phyloP scores from a whole-genome alignment of 2,888 invertebrate genomes.

The Aricia artaxerxes region DNA sequence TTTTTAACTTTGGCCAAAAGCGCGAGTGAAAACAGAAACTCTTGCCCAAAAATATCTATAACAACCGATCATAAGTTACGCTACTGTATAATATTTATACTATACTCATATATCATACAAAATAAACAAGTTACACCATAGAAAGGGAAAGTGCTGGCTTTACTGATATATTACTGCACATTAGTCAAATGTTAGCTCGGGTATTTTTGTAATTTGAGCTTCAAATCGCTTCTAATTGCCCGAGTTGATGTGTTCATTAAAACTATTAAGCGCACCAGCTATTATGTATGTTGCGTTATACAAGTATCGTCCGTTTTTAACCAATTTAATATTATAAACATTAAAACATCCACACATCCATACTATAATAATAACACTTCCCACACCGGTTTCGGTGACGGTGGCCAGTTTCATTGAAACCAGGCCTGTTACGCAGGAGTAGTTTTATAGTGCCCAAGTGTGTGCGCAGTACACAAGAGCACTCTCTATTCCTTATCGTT shows the following conservation, averaged over 20 bases:
- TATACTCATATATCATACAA: not conserved
- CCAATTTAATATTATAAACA: too few relatives aligned
- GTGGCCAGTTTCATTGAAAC: too few relatives aligned
- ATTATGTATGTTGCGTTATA: not conserved
- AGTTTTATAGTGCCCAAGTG: too few relatives aligned
- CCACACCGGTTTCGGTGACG: too few relatives aligned
- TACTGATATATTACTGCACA: not conserved
- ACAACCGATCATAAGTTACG: not conserved
- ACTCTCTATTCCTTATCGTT: too few relatives aligned
- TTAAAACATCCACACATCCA: too few relatives aligned
- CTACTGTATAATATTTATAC: not conserved
- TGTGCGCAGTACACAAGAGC: too few relatives aligned
- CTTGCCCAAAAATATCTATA: too few relatives aligned
- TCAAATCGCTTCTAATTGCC: not conserved
- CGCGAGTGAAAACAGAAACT: not conserved
- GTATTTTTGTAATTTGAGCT: constrained; percentile 16
- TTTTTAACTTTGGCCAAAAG: not conserved
- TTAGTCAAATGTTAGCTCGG: constrained; percentile 10
- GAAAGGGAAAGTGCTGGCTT: not conserved
- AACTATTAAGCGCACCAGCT: not conserved
- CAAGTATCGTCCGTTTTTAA: not conserved
- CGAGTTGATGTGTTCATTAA: not conserved
- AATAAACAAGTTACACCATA: constrained; percentile 6
- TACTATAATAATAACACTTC: too few relatives aligned
- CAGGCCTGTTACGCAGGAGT: too few relatives aligned